These are phyloP conservation scores for Tiphia femorata DNA, from an alignment of 2,888 invertebrate species.

Conservation along the genomic window DNA sequence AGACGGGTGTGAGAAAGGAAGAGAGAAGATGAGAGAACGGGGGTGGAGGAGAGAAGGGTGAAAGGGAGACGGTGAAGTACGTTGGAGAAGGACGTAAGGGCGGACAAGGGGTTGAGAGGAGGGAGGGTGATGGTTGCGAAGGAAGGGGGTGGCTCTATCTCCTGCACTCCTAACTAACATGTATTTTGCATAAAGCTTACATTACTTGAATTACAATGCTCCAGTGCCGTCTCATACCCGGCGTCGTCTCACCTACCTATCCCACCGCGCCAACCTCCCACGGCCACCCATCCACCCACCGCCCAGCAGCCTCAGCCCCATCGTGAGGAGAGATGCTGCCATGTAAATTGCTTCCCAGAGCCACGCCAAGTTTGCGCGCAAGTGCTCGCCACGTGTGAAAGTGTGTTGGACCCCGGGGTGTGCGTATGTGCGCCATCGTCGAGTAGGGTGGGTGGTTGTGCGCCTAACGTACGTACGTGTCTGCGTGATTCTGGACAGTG, in stretches of 20 bases:
- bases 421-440: constrained; percentile 18
- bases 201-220: constrained; percentile 68
- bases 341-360: constrained; percentile 64
- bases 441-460: constrained; percentile 10
- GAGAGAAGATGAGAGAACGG: constrained; percentile 6
- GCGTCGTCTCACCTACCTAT: constrained; percentile 14
- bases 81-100: constrained; percentile 25
- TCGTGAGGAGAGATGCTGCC: constrained; percentile 56
- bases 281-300: constrained; percentile 15
- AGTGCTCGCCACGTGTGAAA: constrained; percentile 36
- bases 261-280: constrained; percentile 24
- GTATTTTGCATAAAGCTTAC: constrained; percentile 69
- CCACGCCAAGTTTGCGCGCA: constrained; percentile 48
- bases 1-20: constrained; percentile 1
- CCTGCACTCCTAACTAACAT: constrained; percentile 68
- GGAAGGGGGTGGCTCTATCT: constrained; percentile 57
- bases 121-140: constrained; percentile 24
- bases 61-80: neutral
- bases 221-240: constrained; percentile 57
- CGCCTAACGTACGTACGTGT: constrained; percentile 17
- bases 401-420: neutral
- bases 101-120: constrained; percentile 30
- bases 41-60: constrained; percentile 8
- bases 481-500: constrained; percentile 49
- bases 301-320: constrained; percentile 29